Evolutionary conservation across 2,888 invertebrate genomes (phyloP).

Genomic region (Seira sanloemensis): DNA sequence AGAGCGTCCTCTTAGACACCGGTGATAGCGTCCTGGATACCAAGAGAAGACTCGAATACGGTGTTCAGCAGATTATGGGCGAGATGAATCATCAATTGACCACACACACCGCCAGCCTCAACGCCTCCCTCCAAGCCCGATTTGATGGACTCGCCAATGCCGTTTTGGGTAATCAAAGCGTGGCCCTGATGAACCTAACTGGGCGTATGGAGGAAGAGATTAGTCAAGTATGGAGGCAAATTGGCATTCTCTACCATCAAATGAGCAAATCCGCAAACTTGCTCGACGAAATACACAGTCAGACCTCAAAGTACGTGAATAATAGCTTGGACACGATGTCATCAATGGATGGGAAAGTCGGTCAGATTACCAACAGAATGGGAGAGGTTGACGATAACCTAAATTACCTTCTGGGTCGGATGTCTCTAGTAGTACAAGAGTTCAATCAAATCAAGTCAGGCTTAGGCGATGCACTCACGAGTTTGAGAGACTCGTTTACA

Average conservation of each 20-base stretch:
- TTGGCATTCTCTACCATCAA: slow-evolving; percentile 91
- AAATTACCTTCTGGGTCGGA: slow-evolving; percentile 86
- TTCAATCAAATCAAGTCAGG: slow-evolving; percentile 88
- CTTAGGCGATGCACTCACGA: slow-evolving; percentile 81
- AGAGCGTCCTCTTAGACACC: slow-evolving; percentile 87
- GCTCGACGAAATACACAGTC: slow-evolving; percentile 85
- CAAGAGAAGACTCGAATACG: slow-evolving; percentile 89
- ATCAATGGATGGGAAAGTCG: slow-evolving; percentile 87
- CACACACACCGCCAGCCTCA: slow-evolving; percentile 81
- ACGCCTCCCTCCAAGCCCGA: slow-evolving; percentile 81
- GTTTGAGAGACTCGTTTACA: slow-evolving; percentile 67
- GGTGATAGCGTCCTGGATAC: slow-evolving; percentile 90
- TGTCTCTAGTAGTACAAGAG: slow-evolving; percentile 89
- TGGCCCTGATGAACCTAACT: slow-evolving; percentile 84
- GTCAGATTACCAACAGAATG: slow-evolving; percentile 86
- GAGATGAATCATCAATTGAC: slow-evolving; percentile 85
- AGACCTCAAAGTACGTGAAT: slow-evolving; percentile 87
- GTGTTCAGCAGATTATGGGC: slow-evolving; percentile 86
- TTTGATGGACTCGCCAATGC: slow-evolving; percentile 84
- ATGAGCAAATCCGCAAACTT: slow-evolving; percentile 85
- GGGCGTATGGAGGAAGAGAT: slow-evolving; percentile 86
- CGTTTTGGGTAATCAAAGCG: slow-evolving; percentile 84
- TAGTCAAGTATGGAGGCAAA: slow-evolving; percentile 92
- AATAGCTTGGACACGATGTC: slow-evolving; percentile 86
- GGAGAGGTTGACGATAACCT: slow-evolving; percentile 87